Conservation (phyloP, 2,113 vertebrate species). For the Empidonax alnorum region DNA sequence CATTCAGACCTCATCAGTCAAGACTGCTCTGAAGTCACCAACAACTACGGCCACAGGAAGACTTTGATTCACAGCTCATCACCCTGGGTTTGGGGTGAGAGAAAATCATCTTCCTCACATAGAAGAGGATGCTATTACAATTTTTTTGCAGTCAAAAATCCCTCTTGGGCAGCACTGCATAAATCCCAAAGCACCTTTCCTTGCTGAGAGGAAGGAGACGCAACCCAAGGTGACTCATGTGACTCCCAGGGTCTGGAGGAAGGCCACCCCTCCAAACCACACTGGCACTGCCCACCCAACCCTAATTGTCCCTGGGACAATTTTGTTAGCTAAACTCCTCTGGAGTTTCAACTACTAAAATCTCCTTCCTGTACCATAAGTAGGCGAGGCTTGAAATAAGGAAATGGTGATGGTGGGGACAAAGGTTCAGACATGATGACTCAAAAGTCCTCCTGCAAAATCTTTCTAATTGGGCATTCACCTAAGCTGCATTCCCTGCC, state of each 20-base stretch:
- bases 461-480: conserved; percentile 57
- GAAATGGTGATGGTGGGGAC: not conserved
- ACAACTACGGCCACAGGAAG: not conserved
- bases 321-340: not conserved
- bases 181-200: not conserved
- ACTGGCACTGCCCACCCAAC: not conserved
- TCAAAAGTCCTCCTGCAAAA: conserved; percentile 51
- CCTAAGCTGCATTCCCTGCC: not conserved
- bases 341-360: not conserved
- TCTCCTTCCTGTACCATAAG: not conserved
- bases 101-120: not conserved
- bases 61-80: not conserved
- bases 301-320: not conserved
- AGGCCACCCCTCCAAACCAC: not conserved
- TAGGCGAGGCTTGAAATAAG: not conserved
- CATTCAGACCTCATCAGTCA: not conserved
- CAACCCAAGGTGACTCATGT: not conserved
- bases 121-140: not conserved
- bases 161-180: not conserved
- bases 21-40: not conserved
- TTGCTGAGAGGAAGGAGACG: not conserved
- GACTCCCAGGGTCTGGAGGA: not conserved
- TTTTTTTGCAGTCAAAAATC: not conserved
- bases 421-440: not conserved
- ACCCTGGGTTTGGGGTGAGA: not conserved